Evolutionary conservation across 2,113 vertebrate genomes (phyloP), one percentile per base, ranked within the genome.

Genomic region (Cyphomyrus discorhynchus): DNA sequence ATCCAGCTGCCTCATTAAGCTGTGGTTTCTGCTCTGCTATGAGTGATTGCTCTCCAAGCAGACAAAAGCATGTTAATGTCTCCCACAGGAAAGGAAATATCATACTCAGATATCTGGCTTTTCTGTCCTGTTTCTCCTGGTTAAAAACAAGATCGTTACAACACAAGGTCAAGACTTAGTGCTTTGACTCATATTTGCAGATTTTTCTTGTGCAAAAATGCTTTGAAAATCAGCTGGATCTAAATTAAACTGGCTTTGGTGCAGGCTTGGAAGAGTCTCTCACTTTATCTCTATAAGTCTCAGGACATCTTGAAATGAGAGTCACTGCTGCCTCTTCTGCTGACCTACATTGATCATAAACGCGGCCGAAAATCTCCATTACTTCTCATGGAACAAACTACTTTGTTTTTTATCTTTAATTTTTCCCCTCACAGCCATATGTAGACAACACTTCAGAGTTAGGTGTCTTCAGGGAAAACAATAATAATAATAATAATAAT

Each of bases 21-120:
- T 39, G 35, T 19, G 27, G 5, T 17, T 80, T 3, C 74, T 56
- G 19, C 17, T 56, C 5, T 80, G 74, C 17, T 42, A 13, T 19
- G 74, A 80, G 35, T 80, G 74, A 80, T 80, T 80, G 35, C 35
- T 80, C 74, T 80, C 13, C 15, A 80, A 42, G 35, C 74, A 35
- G 74, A 80, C 74, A 80, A 80, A 80, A 80, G 74, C 35, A 77
- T 77, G 74, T 42, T 80, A 80, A 80, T 35, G 74, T 80, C 74
- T 80, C 74, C 74, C 74, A 39, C 74, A 80, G 74, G 15, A 42
- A 39, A 42, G 70, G 70, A 7, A 77, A 42, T 77, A 77, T 77
- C 5, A 39, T 77, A 77, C 31, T 77, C 5, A 42, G 74, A 80
- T 80, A 39, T 80, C 74, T 42, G 35, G 35, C 5, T 42, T 80